These are phyloP conservation scores for Lycaena phlaeas DNA, from an alignment of 2,888 invertebrate species.

Conservation along the genomic window DNA sequence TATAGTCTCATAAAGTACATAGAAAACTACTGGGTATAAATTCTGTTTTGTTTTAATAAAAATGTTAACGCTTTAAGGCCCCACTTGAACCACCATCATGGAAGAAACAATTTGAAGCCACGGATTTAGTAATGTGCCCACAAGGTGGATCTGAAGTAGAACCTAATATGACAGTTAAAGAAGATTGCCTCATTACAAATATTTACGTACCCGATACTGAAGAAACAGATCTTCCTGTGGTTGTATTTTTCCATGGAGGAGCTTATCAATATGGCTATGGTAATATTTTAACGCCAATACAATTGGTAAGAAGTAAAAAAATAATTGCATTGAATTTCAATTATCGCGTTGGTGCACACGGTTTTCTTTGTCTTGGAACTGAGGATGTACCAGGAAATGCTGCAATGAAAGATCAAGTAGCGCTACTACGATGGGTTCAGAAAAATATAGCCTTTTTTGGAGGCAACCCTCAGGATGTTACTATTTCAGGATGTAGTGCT, in stretches of 20 bases:
- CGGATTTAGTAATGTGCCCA: slow-evolving; percentile 28
- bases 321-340: slow-evolving; percentile 38
- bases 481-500: slow-evolving; percentile 39
- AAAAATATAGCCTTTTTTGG: slow-evolving; percentile 40
- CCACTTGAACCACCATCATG: slow-evolving; percentile 34
- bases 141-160: slow-evolving; percentile 17
- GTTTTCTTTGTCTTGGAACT: slow-evolving; percentile 43
- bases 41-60: too few relatives aligned
- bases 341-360: slow-evolving; percentile 36
- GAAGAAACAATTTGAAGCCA: slow-evolving; percentile 28
- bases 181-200: slow-evolving; percentile 28
- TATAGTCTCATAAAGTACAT: too few relatives aligned
- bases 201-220: slow-evolving; percentile 26
- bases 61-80: too few relatives aligned
- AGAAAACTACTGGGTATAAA: too few relatives aligned
- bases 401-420: slow-evolving; percentile 48
- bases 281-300: slow-evolving; percentile 19
- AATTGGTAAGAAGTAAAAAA: slow-evolving; percentile 28
- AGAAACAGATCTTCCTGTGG: slow-evolving; percentile 32
- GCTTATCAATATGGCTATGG: slow-evolving; percentile 42
- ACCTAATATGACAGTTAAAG: slow-evolving; percentile 8
- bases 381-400: slow-evolving; percentile 43
- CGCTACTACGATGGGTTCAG: slow-evolving; percentile 29
- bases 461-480: slow-evolving; percentile 46
- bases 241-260: slow-evolving; percentile 55